Percentiles rank a stretch among this genome's conserved stretches.
Evolutionary conservation across 2,113 vertebrate genomes (phyloP).

Genomic region (Hippocampus abdominalis): DNA sequence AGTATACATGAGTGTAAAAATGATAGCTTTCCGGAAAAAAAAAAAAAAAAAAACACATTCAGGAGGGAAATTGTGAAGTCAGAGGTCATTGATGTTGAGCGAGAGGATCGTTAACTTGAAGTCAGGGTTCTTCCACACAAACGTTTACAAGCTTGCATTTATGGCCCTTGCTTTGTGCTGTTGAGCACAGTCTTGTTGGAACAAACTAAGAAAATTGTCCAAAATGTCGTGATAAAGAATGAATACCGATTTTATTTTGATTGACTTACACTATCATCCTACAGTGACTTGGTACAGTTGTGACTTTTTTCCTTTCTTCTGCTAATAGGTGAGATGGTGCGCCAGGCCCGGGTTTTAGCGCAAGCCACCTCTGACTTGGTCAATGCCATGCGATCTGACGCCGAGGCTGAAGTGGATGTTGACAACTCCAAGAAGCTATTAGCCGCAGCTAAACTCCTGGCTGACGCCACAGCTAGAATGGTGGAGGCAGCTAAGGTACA

Average conservation of each 20-base stretch:
- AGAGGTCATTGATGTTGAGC: no score
- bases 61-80: no score
- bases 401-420: conserved; percentile 93
- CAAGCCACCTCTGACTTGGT: conserved; percentile 96
- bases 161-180: no score
- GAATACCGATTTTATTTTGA: background rate
- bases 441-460: conserved; percentile 93
- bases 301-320: conserved; percentile 7
- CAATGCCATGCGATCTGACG: conserved; percentile 96
- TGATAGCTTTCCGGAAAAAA: background rate
- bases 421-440: conserved; percentile 98
- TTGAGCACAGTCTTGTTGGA: background rate
- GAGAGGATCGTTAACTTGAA: no score
- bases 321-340: conserved; percentile 91
- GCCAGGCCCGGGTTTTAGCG: conserved; percentile 94
- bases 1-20: no score
- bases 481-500: conserved; percentile 97
- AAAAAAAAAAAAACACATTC: background rate
- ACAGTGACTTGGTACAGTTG: background rate
- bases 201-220: background rate
- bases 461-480: conserved; percentile 97
- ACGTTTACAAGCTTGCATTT: no score
- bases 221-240: background rate
- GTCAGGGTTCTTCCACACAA: no score
- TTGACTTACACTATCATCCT: background rate